A percentile compares a stretch with the other conserved stretches of the same genome.
Conservation (phyloP, 2,113 vertebrate species). For the Sitta europaea region DNA sequence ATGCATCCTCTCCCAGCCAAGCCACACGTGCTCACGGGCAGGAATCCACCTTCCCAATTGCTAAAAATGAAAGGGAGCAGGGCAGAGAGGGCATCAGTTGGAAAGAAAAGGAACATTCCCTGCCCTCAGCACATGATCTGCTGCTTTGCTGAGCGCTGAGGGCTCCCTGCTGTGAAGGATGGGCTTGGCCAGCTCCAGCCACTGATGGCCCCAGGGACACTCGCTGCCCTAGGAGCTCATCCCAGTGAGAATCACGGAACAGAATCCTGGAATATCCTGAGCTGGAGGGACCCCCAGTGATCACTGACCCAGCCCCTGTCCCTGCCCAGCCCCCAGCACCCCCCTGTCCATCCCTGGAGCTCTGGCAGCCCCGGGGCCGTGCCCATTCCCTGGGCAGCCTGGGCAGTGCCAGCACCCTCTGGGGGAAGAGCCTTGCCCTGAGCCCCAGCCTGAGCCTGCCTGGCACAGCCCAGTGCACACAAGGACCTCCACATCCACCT, state of each 20-base stretch:
- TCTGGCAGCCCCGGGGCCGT: not conserved
- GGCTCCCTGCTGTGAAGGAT: fast-evolving
- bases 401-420: not conserved
- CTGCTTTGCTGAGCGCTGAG: fast-evolving
- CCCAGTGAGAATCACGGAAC: not conserved
- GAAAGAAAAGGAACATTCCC: not conserved
- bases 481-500: not conserved
- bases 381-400: not conserved
- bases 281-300: not conserved
- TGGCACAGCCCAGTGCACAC: not conserved
- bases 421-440: not conserved
- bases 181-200: fast-evolving
- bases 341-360: not conserved
- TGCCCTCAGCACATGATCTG: not conserved
- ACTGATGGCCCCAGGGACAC: fast-evolving
- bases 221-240: fast-evolving
- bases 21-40: fast-evolving
- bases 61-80: not conserved
- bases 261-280: not conserved
- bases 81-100: not conserved
- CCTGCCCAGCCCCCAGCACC: not conserved
- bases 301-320: fast-evolving
- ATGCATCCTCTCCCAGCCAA: not conserved
- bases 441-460: fast-evolving
- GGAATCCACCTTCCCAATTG: fast-evolving